Conservation (phyloP, 2,113 vertebrate genomes). For the Colius striatus region DNA sequence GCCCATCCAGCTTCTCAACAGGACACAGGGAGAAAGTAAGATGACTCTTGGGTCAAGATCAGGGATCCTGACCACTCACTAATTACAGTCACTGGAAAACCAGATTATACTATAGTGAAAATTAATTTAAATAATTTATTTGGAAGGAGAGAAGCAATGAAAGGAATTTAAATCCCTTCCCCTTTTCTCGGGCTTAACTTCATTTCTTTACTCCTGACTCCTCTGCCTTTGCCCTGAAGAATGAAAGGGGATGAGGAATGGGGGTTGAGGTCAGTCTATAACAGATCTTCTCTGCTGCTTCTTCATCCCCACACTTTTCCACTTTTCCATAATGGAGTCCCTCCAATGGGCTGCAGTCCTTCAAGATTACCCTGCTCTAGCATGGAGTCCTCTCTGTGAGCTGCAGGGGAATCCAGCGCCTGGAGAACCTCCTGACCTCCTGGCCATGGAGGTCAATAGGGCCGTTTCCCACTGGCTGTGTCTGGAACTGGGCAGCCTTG, state of each 20-base stretch:
- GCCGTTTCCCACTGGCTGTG: background rate
- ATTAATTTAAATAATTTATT: background rate
- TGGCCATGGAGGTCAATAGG: too few relatives aligned
- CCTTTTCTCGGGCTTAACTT: background rate
- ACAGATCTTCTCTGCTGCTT: background rate
- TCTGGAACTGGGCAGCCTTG: accelerated
- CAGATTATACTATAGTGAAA: background rate
- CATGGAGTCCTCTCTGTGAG: background rate
- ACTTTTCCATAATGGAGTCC: background rate
- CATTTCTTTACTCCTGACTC: background rate
- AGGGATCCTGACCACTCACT: background rate
- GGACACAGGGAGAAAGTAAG: background rate
- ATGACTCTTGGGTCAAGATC: background rate
- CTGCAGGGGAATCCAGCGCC: background rate
- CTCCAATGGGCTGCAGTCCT: background rate
- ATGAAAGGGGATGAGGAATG: background rate
- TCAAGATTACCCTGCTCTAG: background rate
- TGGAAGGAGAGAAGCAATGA: background rate
- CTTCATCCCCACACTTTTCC: background rate
- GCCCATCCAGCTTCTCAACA: background rate
- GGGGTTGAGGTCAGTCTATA: background rate
- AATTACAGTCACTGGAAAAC: background rate
- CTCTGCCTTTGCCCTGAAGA: background rate
- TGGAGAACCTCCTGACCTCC: background rate
- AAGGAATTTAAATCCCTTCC: background rate